Base-by-base conservation (phyloP, 2,888 invertebrate genomes). In the Cancer borealis region DNA sequence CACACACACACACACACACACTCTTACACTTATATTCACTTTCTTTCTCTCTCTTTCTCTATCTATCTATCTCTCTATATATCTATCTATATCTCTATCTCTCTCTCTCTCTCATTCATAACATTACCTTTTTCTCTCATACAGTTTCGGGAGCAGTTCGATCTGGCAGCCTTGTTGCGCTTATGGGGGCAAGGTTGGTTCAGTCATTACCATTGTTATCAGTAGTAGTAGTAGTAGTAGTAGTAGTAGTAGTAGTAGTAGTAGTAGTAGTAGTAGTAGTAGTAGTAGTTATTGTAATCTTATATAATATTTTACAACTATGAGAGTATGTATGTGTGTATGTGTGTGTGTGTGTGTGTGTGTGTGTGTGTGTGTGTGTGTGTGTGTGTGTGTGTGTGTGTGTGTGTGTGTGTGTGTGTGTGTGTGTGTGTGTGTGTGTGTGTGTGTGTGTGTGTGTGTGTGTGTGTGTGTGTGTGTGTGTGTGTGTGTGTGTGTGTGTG, bases 101-200 rank as follows among this genome's bases (percentile, higher is more conserved):
- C 12, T 92, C 21, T 79, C 39, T 30, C 54, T 87, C 14, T 26
- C 47, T 79, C 79, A 1, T 8, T 79, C 14, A 21, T 21, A 21
- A 14, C 17, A 66, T 21, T 84, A 5, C 8, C 84, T 66, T n/a
- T 66, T 66, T 26, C 17, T 47, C 45, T 84, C 26, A 30, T n/a
- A 6, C 96, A 98, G 98, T 98, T 3, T 98, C 98, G 0, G 98
- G 98, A 88, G 98, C 98, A 60, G 98, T 98, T 5, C 98, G 98
- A 96, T 98, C 98, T 14, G 98, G 98, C 12, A 98, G 98, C 96
- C 97, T 98, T 96, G 98, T 98, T 95, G 98, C 98, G 0, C 97
- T 98, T 95, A 98, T 98, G 98, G 98, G 98, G 94, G 97, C 98
- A 60, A 96, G 96, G 96, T 96, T 96, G 95, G 96, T 66, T 6